A percentile compares a stretch with the other conserved stretches of the same genome.
phyloP scores from a whole-genome alignment of 1,140 invertebrate genomes.

The Drosophila navojoa region DNA sequence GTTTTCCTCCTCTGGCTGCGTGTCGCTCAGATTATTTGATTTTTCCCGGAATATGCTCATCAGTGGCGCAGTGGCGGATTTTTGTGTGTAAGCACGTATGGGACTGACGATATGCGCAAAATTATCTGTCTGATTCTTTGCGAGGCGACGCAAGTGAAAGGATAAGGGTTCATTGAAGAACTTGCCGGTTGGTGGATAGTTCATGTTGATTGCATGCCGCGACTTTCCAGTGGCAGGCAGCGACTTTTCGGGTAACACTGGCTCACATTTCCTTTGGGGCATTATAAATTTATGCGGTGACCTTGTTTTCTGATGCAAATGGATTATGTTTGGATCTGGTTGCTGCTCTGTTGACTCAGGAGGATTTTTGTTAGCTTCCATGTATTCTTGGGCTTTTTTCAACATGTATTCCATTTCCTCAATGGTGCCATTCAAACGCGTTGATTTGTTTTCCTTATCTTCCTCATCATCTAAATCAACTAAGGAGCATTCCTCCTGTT shows the following conservation, averaged over 20 bases:
- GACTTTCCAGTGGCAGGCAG: background rate
- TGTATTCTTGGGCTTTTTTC: constrained; percentile 75
- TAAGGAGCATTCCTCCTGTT: constrained; percentile 22
- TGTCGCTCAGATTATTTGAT: constrained; percentile 34
- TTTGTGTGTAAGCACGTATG: constrained; percentile 82
- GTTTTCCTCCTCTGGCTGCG: constrained; percentile 63
- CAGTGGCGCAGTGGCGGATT: constrained; percentile 72
- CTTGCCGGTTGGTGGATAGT: constrained; percentile 28
- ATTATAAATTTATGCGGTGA: constrained; percentile 59
- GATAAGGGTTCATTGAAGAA: constrained; percentile 55
- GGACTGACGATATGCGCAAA: constrained; percentile 83
- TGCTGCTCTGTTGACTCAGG: constrained; percentile 9
- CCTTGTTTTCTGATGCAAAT: constrained; percentile 26
- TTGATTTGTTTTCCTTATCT: constrained; percentile 60
- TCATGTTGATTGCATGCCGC: constrained; percentile 48
- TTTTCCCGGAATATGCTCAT: constrained; percentile 64
- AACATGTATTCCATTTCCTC: constrained; percentile 84
- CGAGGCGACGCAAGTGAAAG: constrained; percentile 49
- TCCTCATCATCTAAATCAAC: constrained; percentile 14
- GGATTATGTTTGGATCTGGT: background rate
- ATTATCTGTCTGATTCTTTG: constrained; percentile 50
- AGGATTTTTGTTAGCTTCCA: constrained; percentile 32
- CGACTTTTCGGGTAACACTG: background rate
- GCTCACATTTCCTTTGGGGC: constrained; percentile 21
- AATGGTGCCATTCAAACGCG: constrained; percentile 83